These are phyloP conservation scores for Scaptomyza hsui DNA, from an alignment of 1,140 invertebrate genomes.

Conservation along the genomic window DNA sequence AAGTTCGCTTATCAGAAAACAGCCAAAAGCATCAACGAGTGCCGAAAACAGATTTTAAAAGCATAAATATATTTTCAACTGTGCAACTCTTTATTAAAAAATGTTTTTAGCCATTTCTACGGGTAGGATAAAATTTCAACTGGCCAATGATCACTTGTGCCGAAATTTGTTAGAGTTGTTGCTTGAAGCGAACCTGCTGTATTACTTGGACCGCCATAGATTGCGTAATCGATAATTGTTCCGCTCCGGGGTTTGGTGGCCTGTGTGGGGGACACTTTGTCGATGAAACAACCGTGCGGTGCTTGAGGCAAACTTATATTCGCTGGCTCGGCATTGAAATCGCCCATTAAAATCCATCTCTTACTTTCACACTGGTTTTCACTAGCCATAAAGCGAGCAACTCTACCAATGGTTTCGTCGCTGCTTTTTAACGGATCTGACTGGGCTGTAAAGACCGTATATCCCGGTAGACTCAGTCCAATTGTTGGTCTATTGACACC, in stretches of 20 bases:
- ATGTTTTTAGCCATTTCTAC: no score
- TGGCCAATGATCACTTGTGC: background rate
- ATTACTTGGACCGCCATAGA: background rate
- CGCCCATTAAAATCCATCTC: constrained; percentile 1
- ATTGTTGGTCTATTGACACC: background rate
- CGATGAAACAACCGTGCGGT: background rate
- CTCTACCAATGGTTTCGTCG: background rate
- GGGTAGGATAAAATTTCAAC: background rate
- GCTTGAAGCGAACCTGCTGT: background rate
- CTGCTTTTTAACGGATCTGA: background rate
- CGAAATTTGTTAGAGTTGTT: background rate
- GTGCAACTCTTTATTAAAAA: no score
- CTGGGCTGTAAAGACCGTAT: background rate
- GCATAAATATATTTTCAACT: no score
- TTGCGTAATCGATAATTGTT: background rate
- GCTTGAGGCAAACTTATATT: no score
- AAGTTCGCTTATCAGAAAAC: no score
- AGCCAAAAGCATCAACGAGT: no score
- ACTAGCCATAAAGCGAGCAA: background rate
- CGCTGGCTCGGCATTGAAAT: background rate
- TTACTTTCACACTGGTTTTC: background rate
- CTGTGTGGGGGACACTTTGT: background rate
- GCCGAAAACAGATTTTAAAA: no score
- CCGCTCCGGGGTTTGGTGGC: background rate
- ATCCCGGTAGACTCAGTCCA: background rate